Percentiles rank a stretch among this genome's conserved stretches.
Evolutionary conservation across 2,888 invertebrate genomes (phyloP).

Genomic region (Orthosia gothica): DNA sequence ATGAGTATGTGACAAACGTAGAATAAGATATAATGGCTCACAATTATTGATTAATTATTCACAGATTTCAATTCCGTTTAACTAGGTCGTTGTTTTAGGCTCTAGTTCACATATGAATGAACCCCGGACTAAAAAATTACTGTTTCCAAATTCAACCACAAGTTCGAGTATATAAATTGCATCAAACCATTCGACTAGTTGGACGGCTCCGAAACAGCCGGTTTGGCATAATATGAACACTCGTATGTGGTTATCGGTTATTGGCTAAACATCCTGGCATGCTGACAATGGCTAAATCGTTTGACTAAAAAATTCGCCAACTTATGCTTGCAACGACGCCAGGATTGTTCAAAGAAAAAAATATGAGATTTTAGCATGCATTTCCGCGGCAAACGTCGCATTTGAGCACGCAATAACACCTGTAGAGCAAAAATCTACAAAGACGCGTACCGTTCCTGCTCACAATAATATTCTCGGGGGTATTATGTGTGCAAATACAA

Average conservation of each 20-base stretch:
- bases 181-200: constrained; percentile 28
- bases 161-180: constrained; percentile 41
- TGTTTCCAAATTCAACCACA: constrained; percentile 14
- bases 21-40: constrained; percentile 17
- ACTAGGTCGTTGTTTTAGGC: neutral
- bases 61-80: constrained; percentile 2
- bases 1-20: constrained; percentile 15
- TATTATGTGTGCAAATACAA: constrained; percentile 47
- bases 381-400: constrained; percentile 19
- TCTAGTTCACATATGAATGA: constrained; percentile 11
- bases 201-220: constrained; percentile 17
- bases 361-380: constrained; percentile 11
- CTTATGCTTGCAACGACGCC: neutral
- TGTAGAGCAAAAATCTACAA: constrained; percentile 43
- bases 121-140: constrained; percentile 11
- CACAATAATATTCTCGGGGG: constrained; percentile 46
- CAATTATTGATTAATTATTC: constrained; percentile 26
- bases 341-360: constrained; percentile 8
- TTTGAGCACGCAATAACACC: constrained; percentile 44
- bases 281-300: constrained; percentile 33
- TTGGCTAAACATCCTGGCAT: constrained; percentile 42
- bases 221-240: constrained; percentile 49
- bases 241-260: constrained; percentile 50
- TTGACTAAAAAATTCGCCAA: constrained; percentile 10
- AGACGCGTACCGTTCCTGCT: constrained; percentile 14